Base-by-base conservation (phyloP, 2,113 vertebrate species). In the Pipa parva region DNA sequence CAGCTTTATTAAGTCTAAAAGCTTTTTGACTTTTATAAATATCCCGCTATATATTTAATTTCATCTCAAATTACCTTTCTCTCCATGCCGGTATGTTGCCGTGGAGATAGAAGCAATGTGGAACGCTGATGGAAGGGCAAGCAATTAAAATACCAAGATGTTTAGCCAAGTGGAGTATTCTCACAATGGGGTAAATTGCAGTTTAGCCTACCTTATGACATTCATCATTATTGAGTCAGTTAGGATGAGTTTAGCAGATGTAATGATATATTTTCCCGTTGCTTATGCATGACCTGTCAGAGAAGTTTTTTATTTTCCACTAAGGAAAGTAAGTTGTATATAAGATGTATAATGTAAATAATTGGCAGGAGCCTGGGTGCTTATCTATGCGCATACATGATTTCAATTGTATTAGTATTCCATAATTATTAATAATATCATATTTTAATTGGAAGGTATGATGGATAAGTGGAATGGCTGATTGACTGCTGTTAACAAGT, bases 191-290 rank as follows among this genome's bases (percentile, higher is more conserved):
- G 86, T 82, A 86, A 80, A 83, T 79, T 80, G 75, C 77, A 85
- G 81, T 83, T 78, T 77, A 84, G 82, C 66, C 79, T 71, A 75
- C 77, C 74, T 5, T 51, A 72, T 86, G 81, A 81, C 83, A 84
- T 79, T 80, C 81, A 87, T 85, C 83, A 84, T 85, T 84, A 84
- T 82, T 85, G 85, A 87, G 90, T 92, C 90, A 89, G 78, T 92
- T 90, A 88, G 87, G 87, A 88, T 81, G 87, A 84, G 74, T 81
- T 78, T 92, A 92, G 91, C 92, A 92, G 88, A 87, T 86, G 83
- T 91, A 93, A 95, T 95, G 91, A 92, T 86, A 74, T 86, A 89
- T 88, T 89, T 86, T 81, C 83, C 21, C 84, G 80, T 83, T 91
- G 88, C 95, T 91, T 91, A 89, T 84, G 75, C 83, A 79, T 70